phyloP scores from a whole-genome alignment of 1,140 invertebrate genomes.

The Zophobas morio region DNA sequence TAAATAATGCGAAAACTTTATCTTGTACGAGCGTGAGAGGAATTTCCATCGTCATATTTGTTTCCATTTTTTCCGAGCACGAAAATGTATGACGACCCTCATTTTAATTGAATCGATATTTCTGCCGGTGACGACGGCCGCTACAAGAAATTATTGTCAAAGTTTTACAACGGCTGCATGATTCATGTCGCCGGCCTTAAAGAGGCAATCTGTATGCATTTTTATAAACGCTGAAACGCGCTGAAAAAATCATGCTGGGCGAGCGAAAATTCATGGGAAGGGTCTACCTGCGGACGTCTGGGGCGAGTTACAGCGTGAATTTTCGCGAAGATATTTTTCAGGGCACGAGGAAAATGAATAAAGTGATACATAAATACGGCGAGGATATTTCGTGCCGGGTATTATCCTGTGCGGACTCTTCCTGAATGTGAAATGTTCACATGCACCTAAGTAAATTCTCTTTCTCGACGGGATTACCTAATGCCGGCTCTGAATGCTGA shows the following conservation, averaged over 20 bases:
- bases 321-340: not conserved
- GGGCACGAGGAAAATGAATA: not conserved
- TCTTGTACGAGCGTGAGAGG: not conserved
- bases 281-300: not conserved
- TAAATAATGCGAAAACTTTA: conserved; percentile 3
- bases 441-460: not conserved
- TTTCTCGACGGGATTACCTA: not conserved
- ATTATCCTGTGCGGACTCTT: conserved; percentile 5
- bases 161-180: conserved; percentile 15
- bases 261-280: conserved; percentile 26
- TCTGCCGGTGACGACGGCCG: not conserved
- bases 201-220: conserved; percentile 29
- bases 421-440: not conserved
- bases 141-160: not conserved
- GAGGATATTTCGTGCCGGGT: not conserved
- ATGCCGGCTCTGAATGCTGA: not conserved
- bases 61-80: not conserved
- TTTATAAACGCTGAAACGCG: conserved; percentile 8
- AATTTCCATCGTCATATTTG: not conserved
- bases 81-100: not conserved
- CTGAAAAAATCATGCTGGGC: conserved; percentile 19
- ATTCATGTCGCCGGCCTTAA: conserved; percentile 16
- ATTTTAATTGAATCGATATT: conserved; percentile 9
- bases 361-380: conserved; percentile 7
- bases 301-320: not conserved